Conservation (phyloP, 1,140 invertebrate species). For the Bemisia tabaci region DNA sequence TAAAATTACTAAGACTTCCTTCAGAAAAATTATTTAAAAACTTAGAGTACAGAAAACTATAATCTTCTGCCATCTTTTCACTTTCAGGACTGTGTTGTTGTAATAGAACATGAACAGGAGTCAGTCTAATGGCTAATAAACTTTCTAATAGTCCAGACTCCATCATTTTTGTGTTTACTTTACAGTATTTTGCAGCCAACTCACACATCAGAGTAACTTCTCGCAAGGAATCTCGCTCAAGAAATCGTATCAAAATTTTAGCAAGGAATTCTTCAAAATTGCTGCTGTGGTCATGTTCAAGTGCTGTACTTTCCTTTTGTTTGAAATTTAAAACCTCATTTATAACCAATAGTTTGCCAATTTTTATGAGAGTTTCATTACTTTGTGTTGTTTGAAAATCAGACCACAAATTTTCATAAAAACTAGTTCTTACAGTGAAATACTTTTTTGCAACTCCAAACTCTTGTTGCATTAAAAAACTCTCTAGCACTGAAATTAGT, state of each 20-base stretch:
- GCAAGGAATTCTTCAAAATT: not conserved
- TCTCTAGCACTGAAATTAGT: not conserved
- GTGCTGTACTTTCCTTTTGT: not conserved
- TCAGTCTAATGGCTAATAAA: not conserved
- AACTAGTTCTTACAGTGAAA: not conserved
- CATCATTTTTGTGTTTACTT: not conserved
- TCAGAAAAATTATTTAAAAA: not conserved
- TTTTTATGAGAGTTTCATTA: not conserved
- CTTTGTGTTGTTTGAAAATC: not conserved
- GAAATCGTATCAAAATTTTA: not conserved
- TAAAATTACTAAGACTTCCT: not conserved
- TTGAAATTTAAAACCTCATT: not conserved
- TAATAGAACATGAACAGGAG: not conserved
- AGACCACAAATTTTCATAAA: not conserved
- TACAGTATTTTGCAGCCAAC: not conserved
- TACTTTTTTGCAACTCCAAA: not conserved
- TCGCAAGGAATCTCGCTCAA: not conserved
- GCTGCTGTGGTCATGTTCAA: not conserved
- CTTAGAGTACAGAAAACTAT: no score
- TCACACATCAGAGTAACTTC: not conserved
- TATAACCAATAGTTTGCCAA: not conserved
- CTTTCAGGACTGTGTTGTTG: not conserved
- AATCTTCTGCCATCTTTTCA: no score
- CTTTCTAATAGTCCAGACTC: not conserved
- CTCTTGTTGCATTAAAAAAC: not conserved